Evolutionary conservation across 2,113 vertebrate genomes (phyloP), one percentile per base, ranked within the genome.

Genomic region (Sula dactylatra): DNA sequence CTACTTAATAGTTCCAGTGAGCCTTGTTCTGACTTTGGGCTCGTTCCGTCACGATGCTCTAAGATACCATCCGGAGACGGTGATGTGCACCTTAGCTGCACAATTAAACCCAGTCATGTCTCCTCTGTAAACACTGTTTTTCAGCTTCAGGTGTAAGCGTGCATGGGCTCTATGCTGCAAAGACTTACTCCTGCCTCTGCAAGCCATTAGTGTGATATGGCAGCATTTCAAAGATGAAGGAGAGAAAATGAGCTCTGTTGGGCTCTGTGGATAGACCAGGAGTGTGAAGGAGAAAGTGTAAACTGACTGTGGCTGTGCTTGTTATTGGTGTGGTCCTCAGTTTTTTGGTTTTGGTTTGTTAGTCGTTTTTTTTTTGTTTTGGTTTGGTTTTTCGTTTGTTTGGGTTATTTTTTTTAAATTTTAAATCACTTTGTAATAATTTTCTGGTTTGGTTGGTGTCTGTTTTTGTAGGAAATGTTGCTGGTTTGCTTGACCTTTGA

Each of bases 391-490:
- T 78, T 26, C 10, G 40, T 27, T 45, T 45, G 16, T 16, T 16
- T 45, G 17, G 16, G 9, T 13, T 10, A n/a, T 44, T 11, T 62
- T 16, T 54, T 52, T 47, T 52, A 29, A 22, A 61, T 83, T 90
- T 93, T 70, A 61, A 88, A 78, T 64, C 72, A 61, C 80, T 87
- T 89, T 62, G 6, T 73, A 91, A 74, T 82, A 62, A 36, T 82
- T 95, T 86, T 91, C 82, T 86, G 47, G 16, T 91, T 87, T 52
- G 56, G 11, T 72, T 83, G 38, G 24, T n/a, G 20, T 81, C 86
- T 96, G 65, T 42, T 93, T 93, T 76, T 73, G 56, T 87, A 71
- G 84, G 84, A 61, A 64, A 31, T 34, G 50, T 34, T 82, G 61
- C 49, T 82, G 71, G 19, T 91, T 84, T 91, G 19, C 36, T 72